A percentile compares a stretch with the other conserved stretches of the same genome.
Conservation (phyloP, 2,113 vertebrate species). For the Apteryx owenii region DNA sequence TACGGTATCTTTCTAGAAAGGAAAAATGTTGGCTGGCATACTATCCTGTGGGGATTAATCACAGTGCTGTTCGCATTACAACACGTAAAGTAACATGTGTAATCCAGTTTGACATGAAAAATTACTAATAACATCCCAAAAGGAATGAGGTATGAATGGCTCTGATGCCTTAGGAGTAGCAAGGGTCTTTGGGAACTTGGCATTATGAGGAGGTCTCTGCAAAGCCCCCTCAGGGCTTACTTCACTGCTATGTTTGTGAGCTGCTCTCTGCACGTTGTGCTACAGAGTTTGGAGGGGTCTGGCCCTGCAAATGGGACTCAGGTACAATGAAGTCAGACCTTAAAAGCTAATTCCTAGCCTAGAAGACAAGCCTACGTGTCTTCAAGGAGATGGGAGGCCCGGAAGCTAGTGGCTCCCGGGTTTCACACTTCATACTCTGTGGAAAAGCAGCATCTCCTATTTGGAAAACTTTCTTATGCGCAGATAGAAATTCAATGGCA, state of each 20-base stretch:
- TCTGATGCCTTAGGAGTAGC: not conserved
- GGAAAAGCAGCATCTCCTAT: not conserved
- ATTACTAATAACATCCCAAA: slow-evolving; percentile 46
- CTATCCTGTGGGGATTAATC: slow-evolving; percentile 44
- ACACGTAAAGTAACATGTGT: slow-evolving; percentile 38
- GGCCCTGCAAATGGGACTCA: not conserved
- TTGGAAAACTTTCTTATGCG: not conserved
- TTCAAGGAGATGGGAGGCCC: not conserved
- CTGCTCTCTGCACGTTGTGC: not conserved
- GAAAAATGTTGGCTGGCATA: not conserved
- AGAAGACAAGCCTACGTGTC: not conserved
- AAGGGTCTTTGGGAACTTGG: not conserved
- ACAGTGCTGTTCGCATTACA: slow-evolving; percentile 42
- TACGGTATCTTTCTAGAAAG: slow-evolving; percentile 32
- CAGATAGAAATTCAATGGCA: not conserved
- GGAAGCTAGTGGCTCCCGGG: not conserved
- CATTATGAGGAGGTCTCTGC: not conserved
- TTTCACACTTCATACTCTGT: not conserved
- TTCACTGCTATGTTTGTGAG: not conserved
- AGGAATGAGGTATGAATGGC: slow-evolving; percentile 20
- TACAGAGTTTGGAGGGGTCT: not conserved
- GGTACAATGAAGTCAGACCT: not conserved
- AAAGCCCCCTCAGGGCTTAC: not conserved
- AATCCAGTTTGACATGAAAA: slow-evolving; percentile 53
- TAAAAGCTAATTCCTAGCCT: not conserved